These are phyloP conservation scores for Helleia helle DNA, from an alignment of 2,888 invertebrate genomes.

Conservation along the genomic window DNA sequence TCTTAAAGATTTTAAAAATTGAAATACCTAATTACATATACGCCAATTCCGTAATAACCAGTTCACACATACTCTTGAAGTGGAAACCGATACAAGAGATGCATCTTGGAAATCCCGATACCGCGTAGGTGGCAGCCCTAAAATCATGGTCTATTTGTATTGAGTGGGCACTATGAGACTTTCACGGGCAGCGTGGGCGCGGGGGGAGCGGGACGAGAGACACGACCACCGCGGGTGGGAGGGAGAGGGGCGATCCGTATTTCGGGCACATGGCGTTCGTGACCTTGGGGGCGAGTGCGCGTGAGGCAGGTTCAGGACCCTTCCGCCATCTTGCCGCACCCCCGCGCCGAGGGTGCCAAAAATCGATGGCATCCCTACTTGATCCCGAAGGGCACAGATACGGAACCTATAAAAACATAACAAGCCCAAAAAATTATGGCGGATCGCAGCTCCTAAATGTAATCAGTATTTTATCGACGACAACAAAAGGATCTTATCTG, in stretches of 20 bases:
- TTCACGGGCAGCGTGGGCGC: slow-evolving; percentile 13
- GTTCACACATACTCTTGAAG: too few relatives aligned
- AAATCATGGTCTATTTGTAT: slow-evolving; percentile 20
- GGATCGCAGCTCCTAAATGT: too few relatives aligned
- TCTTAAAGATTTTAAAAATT: too few relatives aligned
- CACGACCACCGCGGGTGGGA: slow-evolving; percentile 38
- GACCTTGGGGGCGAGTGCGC: slow-evolving; percentile 57
- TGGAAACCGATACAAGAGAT: too few relatives aligned
- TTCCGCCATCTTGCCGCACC: slow-evolving; percentile 55
- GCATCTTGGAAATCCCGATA: too few relatives aligned
- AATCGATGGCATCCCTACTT: slow-evolving; percentile 66
- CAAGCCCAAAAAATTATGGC: too few relatives aligned
- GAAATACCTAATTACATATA: too few relatives aligned
- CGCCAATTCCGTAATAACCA: too few relatives aligned
- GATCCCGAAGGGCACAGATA: slow-evolving; percentile 49
- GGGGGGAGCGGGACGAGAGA: slow-evolving; percentile 17
- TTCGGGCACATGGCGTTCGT: slow-evolving; percentile 56
- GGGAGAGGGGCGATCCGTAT: slow-evolving; percentile 55
- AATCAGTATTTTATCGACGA: too few relatives aligned
- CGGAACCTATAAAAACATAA: too few relatives aligned
- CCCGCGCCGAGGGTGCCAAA: slow-evolving; percentile 56
- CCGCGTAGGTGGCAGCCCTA: slow-evolving; percentile 27
- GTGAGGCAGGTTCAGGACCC: slow-evolving; percentile 69
- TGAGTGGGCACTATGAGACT: slow-evolving; percentile 9
- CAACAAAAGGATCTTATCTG: too few relatives aligned